phyloP scores from a whole-genome alignment of 92 coral and sea anemone genomes.

The Diadumene lineata region DNA sequence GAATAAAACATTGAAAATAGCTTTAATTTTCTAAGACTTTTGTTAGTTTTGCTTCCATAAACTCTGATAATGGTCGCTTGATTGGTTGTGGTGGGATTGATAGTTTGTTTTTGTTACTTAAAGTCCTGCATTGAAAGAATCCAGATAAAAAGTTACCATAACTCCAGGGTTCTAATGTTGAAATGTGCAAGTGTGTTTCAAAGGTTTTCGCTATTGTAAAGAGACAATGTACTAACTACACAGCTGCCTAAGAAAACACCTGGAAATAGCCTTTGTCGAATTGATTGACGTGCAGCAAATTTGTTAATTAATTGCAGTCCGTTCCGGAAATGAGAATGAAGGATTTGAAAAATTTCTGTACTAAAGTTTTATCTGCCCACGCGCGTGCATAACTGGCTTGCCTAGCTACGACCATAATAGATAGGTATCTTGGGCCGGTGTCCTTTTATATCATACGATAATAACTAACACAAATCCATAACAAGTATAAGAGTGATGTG shows the following conservation, averaged over 20 bases:
- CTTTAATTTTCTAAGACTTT: neutral
- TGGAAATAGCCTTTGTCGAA: constrained; percentile 84
- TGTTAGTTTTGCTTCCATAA: neutral
- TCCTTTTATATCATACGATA: neutral
- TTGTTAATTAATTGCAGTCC: constrained; percentile 99
- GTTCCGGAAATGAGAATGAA: constrained; percentile 99
- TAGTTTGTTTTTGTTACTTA: neutral
- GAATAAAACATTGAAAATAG: constrained; percentile 5
- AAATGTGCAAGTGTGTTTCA: constrained; percentile 54
- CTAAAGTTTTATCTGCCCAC: constrained; percentile 73
- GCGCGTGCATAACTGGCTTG: constrained; percentile 52
- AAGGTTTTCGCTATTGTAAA: constrained; percentile 63
- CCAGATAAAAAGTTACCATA: neutral
- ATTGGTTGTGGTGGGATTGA: constrained; percentile 49
- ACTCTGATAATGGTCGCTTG: neutral
- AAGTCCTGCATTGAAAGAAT: neutral
- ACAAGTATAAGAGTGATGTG: constrained; percentile 48
- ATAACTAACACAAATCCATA: constrained; percentile 35
- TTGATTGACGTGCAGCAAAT: constrained; percentile 97
- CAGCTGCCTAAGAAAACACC: constrained; percentile 94
- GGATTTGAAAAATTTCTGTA: constrained; percentile 77
- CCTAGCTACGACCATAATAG: constrained; percentile 4
- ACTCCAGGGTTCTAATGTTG: neutral
- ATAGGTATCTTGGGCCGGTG: constrained; percentile 2
- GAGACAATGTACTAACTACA: constrained; percentile 61